Conservation (phyloP, 2,888 invertebrate genomes). For the Magallana nippona region DNA sequence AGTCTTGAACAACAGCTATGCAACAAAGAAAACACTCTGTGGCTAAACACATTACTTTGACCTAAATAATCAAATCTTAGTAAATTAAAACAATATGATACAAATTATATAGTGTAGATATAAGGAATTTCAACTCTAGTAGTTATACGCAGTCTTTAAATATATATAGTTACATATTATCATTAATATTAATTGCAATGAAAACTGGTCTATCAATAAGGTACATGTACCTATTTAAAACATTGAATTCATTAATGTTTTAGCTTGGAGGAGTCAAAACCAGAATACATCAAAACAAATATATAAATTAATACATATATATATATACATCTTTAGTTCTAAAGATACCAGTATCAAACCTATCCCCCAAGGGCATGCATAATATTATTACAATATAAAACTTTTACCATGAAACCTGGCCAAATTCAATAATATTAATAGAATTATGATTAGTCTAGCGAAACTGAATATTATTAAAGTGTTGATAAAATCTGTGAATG, state of each 20-base stretch:
- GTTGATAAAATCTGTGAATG: neutral
- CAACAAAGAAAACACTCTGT: too few species aligned
- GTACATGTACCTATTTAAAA: neutral
- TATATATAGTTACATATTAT: too few species aligned
- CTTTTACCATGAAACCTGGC: neutral
- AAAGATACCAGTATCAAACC: neutral
- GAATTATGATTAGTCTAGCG: conserved; percentile 10
- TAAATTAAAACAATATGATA: neutral
- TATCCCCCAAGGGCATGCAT: neutral
- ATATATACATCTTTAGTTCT: neutral
- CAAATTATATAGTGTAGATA: too few species aligned
- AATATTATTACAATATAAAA: conserved; percentile 2
- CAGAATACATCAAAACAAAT: too few species aligned
- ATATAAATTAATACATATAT: too few species aligned
- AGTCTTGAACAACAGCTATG: too few species aligned
- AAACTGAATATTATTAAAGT: neutral
- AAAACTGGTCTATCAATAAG: neutral
- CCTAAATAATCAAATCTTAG: neutral
- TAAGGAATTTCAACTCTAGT: neutral
- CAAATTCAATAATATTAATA: neutral
- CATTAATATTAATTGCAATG: neutral
- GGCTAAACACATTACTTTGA: neutral
- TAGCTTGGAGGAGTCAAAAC: neutral
- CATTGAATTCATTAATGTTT: neutral
- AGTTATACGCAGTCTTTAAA: neutral